Percentiles rank a stretch among this genome's conserved stretches.
Conservation (phyloP, 1,140 invertebrate species). For the Cotesia chilonis region DNA sequence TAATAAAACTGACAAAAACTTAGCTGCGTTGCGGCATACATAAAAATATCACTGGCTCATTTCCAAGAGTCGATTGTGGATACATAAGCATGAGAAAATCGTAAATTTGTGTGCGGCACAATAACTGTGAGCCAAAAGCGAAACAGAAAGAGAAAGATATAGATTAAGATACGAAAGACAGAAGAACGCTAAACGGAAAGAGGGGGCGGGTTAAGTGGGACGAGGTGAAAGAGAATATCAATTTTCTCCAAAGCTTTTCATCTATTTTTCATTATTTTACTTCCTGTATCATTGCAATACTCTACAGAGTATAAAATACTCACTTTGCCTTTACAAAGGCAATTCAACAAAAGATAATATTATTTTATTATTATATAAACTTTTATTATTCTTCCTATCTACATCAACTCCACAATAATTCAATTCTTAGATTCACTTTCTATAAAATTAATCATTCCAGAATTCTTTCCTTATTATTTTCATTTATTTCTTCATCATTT, state of each 20-base stretch:
- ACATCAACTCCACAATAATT: too few relatives aligned
- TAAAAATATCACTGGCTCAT: constrained; percentile 51
- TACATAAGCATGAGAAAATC: constrained; percentile 46
- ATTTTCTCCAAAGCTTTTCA: constrained; percentile 20
- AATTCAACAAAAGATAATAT: too few relatives aligned
- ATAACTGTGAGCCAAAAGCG: constrained; percentile 6
- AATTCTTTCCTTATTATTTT: too few relatives aligned
- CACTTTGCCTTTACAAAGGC: too few relatives aligned
- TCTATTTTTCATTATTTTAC: constrained; percentile 16
- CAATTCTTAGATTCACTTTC: too few relatives aligned
- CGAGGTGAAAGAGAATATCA: constrained; percentile 34
- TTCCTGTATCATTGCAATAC: neutral
- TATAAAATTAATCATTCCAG: too few relatives aligned
- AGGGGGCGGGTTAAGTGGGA: constrained; percentile 29
- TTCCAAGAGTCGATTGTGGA: constrained; percentile 44
- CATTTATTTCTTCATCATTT: too few relatives aligned
- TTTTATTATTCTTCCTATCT: too few relatives aligned
- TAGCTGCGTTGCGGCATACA: constrained; percentile 32
- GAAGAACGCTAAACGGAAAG: constrained; percentile 16
- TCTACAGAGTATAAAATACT: neutral
- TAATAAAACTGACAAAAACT: constrained; percentile 2
- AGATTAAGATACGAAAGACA: neutral
- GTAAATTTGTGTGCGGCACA: constrained; percentile 22
- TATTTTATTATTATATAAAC: too few relatives aligned
- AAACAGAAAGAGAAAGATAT: neutral